Conservation (phyloP, 2,888 invertebrate species). For the Microctonus brassicae region DNA sequence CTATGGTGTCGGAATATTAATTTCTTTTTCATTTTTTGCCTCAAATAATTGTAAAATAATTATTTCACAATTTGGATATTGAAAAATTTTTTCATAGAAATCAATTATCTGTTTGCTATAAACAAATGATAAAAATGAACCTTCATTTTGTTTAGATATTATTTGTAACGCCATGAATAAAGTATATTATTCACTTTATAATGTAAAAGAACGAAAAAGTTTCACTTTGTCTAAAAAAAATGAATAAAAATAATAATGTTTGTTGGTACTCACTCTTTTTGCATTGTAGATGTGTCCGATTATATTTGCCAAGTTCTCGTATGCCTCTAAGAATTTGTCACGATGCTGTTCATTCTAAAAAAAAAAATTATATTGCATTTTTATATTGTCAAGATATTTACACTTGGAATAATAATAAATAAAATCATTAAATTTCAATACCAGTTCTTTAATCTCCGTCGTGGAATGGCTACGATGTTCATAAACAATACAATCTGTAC, state of each 20-base stretch:
- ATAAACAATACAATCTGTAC: conserved; percentile 13
- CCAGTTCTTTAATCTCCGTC: neutral
- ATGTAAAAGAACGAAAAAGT: neutral
- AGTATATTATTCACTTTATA: conserved; percentile 11
- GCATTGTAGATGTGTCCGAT: neutral
- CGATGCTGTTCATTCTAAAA: conserved; percentile 1
- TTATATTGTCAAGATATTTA: neutral
- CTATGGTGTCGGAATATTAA: conserved; percentile 19
- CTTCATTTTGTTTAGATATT: conserved; percentile 16
- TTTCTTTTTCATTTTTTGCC: too few relatives aligned
- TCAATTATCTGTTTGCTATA: neutral
- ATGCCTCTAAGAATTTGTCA: neutral
- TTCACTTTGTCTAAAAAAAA: neutral
- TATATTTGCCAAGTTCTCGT: neutral
- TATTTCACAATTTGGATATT: neutral
- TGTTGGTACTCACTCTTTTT: neutral
- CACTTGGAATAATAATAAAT: neutral
- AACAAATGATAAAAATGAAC: neutral
- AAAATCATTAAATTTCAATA: neutral
- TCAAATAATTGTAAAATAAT: neutral
- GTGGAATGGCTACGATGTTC: conserved; percentile 14
- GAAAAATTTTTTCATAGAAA: neutral
- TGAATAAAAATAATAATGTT: neutral
- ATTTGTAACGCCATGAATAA: conserved; percentile 10
- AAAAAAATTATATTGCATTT: neutral